These are phyloP conservation scores for Exaiptasia diaphana DNA, from an alignment of 64 coral and sea anemone genomes.

Conservation along the genomic window DNA sequence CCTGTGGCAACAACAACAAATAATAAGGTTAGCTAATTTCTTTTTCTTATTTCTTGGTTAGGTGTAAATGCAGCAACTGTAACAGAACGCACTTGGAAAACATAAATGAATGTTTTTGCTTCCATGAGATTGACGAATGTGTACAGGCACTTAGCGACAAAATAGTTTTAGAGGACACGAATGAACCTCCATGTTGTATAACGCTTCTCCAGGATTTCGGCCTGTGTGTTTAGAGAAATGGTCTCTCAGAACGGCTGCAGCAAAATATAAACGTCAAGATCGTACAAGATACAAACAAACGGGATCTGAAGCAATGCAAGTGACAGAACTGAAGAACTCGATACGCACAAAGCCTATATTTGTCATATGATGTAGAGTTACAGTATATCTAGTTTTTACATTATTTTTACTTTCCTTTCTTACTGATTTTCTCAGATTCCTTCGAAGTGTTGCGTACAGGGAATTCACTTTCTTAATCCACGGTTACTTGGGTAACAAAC, in stretches of 20 bases:
- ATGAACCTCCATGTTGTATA: background rate
- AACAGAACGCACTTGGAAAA: background rate
- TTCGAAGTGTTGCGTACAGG: slow-evolving; percentile 51
- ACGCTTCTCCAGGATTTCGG: slow-evolving; percentile 17
- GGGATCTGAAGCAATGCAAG: slow-evolving; percentile 17
- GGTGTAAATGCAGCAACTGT: background rate
- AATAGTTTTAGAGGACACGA: background rate
- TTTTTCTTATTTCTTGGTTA: background rate
- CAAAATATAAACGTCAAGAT: background rate
- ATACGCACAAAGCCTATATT: too few relatives aligned
- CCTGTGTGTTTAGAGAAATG: slow-evolving; percentile 30
- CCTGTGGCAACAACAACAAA: background rate
- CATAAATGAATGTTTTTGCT: background rate
- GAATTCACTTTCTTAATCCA: slow-evolving; percentile 58
- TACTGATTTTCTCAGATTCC: slow-evolving; percentile 26
- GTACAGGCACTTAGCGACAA: background rate
- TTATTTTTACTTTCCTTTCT: too few relatives aligned
- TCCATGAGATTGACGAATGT: background rate
- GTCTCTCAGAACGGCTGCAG: background rate
- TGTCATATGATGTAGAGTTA: too few relatives aligned
- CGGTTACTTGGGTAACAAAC: slow-evolving; percentile 46
- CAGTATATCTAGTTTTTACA: too few relatives aligned
- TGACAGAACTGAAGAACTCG: too few relatives aligned
- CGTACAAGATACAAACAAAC: background rate
- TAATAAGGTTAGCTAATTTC: too few relatives aligned